Conservation (phyloP, 1,140 invertebrate genomes). For the Cepaea nemoralis region DNA sequence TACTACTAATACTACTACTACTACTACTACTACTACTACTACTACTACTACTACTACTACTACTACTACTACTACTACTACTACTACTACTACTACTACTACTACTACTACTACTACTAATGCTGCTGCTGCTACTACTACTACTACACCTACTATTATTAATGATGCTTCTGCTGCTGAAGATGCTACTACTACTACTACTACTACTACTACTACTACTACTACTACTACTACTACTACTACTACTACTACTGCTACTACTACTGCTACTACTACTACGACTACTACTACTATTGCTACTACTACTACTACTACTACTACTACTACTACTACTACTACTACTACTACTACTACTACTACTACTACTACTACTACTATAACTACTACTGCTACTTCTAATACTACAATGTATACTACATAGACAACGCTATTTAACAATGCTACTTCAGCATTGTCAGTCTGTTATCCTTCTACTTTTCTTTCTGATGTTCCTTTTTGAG, state of each 20-base stretch:
- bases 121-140: neutral
- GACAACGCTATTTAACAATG: no score
- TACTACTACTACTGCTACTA: neutral
- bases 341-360: no score
- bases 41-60: neutral
- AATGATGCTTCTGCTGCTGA: neutral
- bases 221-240: neutral
- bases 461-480: no score
- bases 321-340: neutral
- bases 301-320: neutral
- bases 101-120: neutral
- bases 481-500: no score
- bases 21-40: neutral
- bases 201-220: neutral
- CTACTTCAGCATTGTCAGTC: no score
- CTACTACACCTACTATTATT: neutral
- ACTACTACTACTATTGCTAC: neutral
- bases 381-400: no score
- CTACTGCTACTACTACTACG: neutral
- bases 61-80: neutral
- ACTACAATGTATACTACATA: no score
- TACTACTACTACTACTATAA: no score
- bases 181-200: neutral
- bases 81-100: neutral
- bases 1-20: neutral